Evolutionary conservation across 1,140 invertebrate species (phyloP).

Genomic region (Lerema accius): DNA sequence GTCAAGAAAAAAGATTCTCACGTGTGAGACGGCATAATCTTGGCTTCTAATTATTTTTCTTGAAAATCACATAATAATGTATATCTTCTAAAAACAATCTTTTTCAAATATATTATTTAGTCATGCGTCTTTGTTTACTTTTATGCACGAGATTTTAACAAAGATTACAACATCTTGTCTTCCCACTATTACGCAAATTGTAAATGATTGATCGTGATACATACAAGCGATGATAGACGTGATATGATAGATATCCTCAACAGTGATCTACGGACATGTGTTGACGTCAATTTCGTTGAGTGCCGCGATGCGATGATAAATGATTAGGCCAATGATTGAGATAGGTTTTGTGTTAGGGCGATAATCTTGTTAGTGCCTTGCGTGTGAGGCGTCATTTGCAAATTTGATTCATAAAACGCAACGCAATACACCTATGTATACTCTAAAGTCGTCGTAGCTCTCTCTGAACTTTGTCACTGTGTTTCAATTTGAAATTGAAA

Average conservation of each 20-base stretch:
- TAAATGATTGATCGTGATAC: slow-evolving; percentile 37
- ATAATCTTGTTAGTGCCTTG: slow-evolving; percentile 26
- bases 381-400: slow-evolving; percentile 1
- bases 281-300: slow-evolving; percentile 53
- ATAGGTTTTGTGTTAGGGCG: slow-evolving; percentile 44
- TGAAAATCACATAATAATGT: not conserved
- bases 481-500: no score
- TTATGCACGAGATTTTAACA: not conserved
- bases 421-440: no score
- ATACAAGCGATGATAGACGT: slow-evolving; percentile 21
- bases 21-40: no score
- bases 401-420: not conserved
- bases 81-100: not conserved
- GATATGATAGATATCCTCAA: slow-evolving; percentile 24
- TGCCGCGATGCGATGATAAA: slow-evolving; percentile 47
- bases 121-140: no score
- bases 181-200: not conserved
- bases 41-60: no score
- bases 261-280: slow-evolving; percentile 42
- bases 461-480: no score
- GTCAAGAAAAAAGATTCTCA: no score
- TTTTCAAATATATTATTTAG: no score
- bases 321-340: slow-evolving; percentile 44
- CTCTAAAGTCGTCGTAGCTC: no score
- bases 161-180: slow-evolving; percentile 1